These are phyloP conservation scores for Ammospiza nelsoni DNA, from an alignment of 2,113 vertebrate species.

Conservation along the genomic window DNA sequence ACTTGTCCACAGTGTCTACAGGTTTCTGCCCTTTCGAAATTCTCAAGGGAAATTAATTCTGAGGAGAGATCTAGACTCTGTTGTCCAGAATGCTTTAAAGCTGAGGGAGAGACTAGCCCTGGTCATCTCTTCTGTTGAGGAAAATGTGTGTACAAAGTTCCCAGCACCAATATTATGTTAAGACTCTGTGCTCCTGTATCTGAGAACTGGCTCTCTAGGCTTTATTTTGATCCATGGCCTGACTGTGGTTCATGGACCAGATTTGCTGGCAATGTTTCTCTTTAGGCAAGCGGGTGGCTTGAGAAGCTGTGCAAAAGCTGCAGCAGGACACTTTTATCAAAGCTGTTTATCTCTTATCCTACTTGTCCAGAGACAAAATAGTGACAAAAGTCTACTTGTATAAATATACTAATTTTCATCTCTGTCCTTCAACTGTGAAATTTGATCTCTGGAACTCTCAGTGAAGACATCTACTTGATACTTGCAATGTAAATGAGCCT, in stretches of 20 bases:
- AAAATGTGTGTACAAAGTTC: not conserved
- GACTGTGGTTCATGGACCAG: not conserved
- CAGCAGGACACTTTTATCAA: not conserved
- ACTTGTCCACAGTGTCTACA: not conserved
- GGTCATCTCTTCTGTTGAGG: not conserved
- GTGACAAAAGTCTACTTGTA: not conserved
- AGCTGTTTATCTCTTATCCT: not conserved
- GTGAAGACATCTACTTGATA: not conserved
- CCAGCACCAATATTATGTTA: not conserved
- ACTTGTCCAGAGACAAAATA: not conserved
- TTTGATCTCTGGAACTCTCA: not conserved
- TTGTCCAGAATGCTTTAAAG: not conserved
- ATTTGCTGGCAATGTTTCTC: not conserved
- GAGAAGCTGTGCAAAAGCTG: not conserved
- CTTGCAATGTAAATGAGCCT: not conserved
- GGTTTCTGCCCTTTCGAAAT: not conserved
- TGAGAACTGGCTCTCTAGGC: not conserved
- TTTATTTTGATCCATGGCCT: not conserved
- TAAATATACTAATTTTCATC: not conserved
- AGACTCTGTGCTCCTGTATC: not conserved
- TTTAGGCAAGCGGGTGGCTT: not conserved
- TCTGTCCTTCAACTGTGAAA: not conserved
- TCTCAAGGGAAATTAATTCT: not conserved
- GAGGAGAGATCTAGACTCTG: not conserved
- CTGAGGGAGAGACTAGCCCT: not conserved